phyloP scores from a whole-genome alignment of 2,888 invertebrate species.

The Leptinotarsa haldemani region DNA sequence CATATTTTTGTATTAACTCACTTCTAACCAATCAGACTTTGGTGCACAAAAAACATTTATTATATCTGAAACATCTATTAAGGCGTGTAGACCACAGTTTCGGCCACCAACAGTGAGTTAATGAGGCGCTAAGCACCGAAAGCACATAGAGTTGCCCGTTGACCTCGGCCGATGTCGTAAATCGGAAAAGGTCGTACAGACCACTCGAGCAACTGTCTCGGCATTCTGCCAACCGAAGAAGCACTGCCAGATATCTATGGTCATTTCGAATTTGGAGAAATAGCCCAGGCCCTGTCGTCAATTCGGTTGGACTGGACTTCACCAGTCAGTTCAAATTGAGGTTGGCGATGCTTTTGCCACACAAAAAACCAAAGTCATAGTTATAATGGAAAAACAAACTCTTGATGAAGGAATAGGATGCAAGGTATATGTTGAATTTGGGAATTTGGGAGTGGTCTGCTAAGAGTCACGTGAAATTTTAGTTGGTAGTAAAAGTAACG shows the following conservation, averaged over 20 bases:
- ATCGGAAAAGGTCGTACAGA: slow-evolving; percentile 45
- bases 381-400: too few species aligned
- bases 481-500: too few species aligned
- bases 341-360: too few species aligned
- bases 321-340: background rate
- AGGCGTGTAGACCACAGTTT: slow-evolving; percentile 48
- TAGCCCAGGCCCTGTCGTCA: background rate
- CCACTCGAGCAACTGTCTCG: slow-evolving; percentile 25
- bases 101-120: slow-evolving; percentile 51
- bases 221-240: slow-evolving; percentile 20
- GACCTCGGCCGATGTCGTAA: slow-evolving; percentile 56
- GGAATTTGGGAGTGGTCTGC: too few species aligned
- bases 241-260: slow-evolving; percentile 10
- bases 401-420: too few species aligned
- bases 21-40: background rate
- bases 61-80: slow-evolving; percentile 44
- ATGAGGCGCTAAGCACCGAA: slow-evolving; percentile 55
- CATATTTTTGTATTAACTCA: too few species aligned
- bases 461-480: too few species aligned
- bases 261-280: background rate
- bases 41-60: slow-evolving; percentile 44
- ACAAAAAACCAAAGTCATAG: too few species aligned
- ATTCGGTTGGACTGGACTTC: background rate
- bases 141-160: slow-evolving; percentile 49
- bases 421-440: too few species aligned